Conservation (phyloP, 2,888 invertebrate species). For the Axea sp. region DNA sequence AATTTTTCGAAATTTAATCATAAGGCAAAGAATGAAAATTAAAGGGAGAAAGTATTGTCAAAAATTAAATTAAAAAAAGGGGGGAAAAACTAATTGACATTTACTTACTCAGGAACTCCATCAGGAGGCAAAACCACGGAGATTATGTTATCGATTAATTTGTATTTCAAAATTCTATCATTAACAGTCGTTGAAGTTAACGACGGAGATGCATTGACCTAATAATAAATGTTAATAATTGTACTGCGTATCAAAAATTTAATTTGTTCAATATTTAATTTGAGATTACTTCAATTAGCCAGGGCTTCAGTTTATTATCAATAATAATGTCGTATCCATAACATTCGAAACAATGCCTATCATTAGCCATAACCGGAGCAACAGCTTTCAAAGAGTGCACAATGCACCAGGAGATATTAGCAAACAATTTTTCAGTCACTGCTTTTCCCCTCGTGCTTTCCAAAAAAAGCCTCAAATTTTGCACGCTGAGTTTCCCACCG, state of each 20-base stretch:
- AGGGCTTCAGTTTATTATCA: conserved; percentile 95
- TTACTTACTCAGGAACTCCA: conserved; percentile 90
- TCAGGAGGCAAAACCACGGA: conserved; percentile 93
- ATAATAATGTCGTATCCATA: conserved; percentile 98
- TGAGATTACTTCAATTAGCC: conserved; percentile 76
- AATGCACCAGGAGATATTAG: conserved; percentile 93
- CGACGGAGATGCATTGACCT: conserved; percentile 97
- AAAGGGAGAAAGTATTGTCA: no score
- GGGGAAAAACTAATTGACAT: no score
- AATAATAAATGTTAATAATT: conserved; percentile 10
- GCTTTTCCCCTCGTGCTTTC: conserved; percentile 94
- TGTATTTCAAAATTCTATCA: conserved; percentile 95
- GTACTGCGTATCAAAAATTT: no score
- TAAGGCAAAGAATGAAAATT: no score
- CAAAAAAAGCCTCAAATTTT: conserved; percentile 92
- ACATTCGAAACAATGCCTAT: conserved; percentile 95
- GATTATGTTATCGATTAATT: conserved; percentile 94
- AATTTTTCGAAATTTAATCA: no score
- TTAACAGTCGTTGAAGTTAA: conserved; percentile 96
- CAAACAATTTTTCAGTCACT: conserved; percentile 92
- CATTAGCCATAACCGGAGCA: conserved; percentile 94
- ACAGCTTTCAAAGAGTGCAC: conserved; percentile 96
- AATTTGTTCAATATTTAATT: no score
- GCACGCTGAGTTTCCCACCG: conserved; percentile 96
- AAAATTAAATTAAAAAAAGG: no score